These are phyloP conservation scores for Reinhardtius hippoglossoides DNA, from an alignment of 2,113 vertebrate genomes.

Conservation along the genomic window DNA sequence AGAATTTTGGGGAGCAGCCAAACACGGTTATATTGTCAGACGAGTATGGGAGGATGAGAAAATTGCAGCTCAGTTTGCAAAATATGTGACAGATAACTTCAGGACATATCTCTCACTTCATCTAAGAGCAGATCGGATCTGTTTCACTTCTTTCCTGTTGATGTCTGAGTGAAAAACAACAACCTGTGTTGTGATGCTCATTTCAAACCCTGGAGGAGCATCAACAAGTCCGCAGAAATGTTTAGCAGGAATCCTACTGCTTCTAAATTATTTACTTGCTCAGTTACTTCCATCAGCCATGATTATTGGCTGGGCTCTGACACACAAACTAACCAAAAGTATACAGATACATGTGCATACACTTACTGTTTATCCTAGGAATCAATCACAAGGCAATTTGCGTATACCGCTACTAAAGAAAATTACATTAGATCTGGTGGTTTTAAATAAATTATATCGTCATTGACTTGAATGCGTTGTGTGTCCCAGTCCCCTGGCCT, in stretches of 20 bases:
- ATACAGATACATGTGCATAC: not conserved
- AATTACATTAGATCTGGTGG: conserved; percentile 54
- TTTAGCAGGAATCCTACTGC: no score
- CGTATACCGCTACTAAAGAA: conserved; percentile 41
- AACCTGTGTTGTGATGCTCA: no score
- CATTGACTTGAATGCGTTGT: conserved; percentile 53
- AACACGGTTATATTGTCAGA: not conserved
- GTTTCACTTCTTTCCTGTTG: not conserved
- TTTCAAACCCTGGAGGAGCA: not conserved
- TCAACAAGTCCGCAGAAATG: conserved; percentile 1
- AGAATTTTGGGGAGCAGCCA: not conserved
- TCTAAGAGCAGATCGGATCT: not conserved
- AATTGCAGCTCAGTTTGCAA: not conserved
- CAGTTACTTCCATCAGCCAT: conserved; percentile 27
- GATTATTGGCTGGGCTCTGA: conserved; percentile 4
- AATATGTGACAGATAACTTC: not conserved
- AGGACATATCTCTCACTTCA: not conserved
- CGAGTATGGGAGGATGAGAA: not conserved
- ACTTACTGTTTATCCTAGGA: not conserved
- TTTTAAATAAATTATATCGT: conserved; percentile 63
- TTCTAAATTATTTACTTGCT: no score
- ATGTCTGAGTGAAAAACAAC: no score
- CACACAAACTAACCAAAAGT: not conserved
- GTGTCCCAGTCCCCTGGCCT: conserved; percentile 48
- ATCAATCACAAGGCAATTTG: conserved; percentile 49